These are phyloP conservation scores for Lepisosteus oculatus DNA, from an alignment of 2,113 vertebrate genomes.

Conservation along the genomic window DNA sequence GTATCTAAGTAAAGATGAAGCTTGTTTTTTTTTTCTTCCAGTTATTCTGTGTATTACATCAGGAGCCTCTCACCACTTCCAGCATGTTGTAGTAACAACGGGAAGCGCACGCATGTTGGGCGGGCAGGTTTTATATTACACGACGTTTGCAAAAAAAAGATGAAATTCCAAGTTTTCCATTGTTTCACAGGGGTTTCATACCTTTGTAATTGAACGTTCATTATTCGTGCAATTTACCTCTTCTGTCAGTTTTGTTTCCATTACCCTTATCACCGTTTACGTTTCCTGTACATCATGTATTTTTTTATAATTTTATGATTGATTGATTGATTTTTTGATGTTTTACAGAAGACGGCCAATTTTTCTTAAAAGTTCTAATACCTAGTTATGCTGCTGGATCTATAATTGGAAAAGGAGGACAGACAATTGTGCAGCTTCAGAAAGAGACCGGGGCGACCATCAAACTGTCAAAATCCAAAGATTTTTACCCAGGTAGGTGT, in stretches of 20 bases:
- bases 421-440: constrained; percentile 86
- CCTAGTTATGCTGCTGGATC: constrained; percentile 89
- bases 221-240: not conserved
- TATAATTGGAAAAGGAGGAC: constrained; percentile 88
- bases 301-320: not conserved
- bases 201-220: not conserved
- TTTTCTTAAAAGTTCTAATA: constrained; percentile 89
- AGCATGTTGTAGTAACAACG: no score
- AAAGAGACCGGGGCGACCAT: constrained; percentile 86
- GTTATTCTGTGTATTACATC: not conserved
- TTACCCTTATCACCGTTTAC: not conserved
- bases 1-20: constrained; percentile 22
- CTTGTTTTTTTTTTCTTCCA: constrained; percentile 8
- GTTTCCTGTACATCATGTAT: not conserved
- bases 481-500: constrained; percentile 83
- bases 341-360: constrained; percentile 83
- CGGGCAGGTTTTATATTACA: not conserved
- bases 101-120: not conserved
- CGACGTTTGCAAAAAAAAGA: not conserved
- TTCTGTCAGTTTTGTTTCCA: not conserved
- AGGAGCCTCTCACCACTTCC: not conserved
- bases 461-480: constrained; percentile 89
- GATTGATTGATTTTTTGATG: constrained; percentile 16
- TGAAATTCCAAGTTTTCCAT: not conserved
- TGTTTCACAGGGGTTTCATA: not conserved